These are phyloP conservation scores for Imbricaverruca yamaguchii DNA, from an alignment of 2,888 invertebrate genomes.

Conservation along the genomic window DNA sequence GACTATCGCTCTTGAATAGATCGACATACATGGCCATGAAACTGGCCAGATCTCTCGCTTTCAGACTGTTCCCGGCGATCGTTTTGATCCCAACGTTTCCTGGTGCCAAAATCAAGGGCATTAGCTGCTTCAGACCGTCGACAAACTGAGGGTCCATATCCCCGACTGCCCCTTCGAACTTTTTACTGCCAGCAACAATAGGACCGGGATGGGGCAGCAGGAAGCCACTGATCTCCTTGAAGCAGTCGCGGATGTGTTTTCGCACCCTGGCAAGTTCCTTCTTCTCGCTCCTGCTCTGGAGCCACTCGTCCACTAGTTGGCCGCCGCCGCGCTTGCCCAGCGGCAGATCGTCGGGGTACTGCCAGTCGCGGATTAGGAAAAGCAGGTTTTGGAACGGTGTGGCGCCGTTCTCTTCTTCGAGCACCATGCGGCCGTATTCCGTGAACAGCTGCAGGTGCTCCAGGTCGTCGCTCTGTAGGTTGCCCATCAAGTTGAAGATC, in stretches of 20 bases:
- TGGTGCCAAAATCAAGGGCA: neutral
- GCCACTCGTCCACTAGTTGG: neutral
- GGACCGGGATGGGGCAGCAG: neutral
- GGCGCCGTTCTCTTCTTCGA: constrained; percentile 58
- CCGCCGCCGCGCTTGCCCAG: neutral
- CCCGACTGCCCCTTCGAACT: too few species aligned
- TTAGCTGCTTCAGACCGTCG: neutral
- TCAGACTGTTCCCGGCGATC: neutral
- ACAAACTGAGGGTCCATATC: too few species aligned
- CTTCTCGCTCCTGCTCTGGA: neutral
- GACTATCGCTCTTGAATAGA: neutral
- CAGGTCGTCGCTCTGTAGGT: constrained; percentile 95
- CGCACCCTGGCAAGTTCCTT: neutral
- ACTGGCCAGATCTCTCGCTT: neutral
- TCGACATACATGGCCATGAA: neutral
- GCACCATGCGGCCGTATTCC: constrained; percentile 92
- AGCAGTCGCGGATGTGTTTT: neutral
- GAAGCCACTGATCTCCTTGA: neutral
- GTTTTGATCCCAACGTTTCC: neutral
- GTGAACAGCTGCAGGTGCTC: constrained; percentile 96
- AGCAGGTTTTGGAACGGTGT: neutral
- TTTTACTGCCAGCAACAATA: too few species aligned
- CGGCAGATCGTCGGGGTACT: neutral
- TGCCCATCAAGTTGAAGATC: constrained; percentile 90
- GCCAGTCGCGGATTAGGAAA: neutral